A percentile compares a stretch with the other conserved stretches of the same genome.
Conservation (phyloP, 2,888 invertebrate species). For the Branchinecta sandiegonensis region DNA sequence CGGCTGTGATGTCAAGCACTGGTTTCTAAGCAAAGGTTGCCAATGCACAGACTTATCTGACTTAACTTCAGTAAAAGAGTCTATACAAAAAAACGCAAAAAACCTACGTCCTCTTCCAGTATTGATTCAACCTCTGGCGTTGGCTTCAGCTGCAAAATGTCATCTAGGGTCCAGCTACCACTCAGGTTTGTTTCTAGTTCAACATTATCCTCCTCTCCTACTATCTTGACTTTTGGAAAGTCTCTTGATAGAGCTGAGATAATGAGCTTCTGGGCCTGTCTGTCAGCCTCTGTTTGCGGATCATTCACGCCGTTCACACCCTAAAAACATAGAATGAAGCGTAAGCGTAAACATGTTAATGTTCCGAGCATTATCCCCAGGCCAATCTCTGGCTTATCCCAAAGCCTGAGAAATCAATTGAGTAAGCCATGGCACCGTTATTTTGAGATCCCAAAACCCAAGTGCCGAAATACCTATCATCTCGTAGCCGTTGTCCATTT, state of each 20-base stretch:
- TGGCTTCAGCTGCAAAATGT: conserved; percentile 48
- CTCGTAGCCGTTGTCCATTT: too few species aligned
- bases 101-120: conserved; percentile 53
- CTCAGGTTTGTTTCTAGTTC: conserved; percentile 32
- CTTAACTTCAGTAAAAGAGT: too few species aligned
- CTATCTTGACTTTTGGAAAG: conserved; percentile 68
- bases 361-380: neutral
- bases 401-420: too few species aligned
- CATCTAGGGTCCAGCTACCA: conserved; percentile 29
- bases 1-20: too few species aligned
- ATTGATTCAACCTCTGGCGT: conserved; percentile 47
- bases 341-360: neutral
- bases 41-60: too few species aligned
- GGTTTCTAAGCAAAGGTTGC: too few species aligned
- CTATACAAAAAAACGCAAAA: too few species aligned
- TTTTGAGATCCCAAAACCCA: neutral
- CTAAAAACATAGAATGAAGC: neutral
- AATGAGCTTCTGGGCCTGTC: conserved; percentile 85
- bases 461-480: neutral
- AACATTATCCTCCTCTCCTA: conserved; percentile 69
- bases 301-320: conserved; percentile 63
- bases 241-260: conserved; percentile 66
- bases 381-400: too few species aligned
- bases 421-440: neutral
- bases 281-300: conserved; percentile 93